Evolutionary conservation across 2,888 invertebrate species (phyloP), one percentile per base, ranked within the genome.

Genomic region (Charanyca ferruginea): DNA sequence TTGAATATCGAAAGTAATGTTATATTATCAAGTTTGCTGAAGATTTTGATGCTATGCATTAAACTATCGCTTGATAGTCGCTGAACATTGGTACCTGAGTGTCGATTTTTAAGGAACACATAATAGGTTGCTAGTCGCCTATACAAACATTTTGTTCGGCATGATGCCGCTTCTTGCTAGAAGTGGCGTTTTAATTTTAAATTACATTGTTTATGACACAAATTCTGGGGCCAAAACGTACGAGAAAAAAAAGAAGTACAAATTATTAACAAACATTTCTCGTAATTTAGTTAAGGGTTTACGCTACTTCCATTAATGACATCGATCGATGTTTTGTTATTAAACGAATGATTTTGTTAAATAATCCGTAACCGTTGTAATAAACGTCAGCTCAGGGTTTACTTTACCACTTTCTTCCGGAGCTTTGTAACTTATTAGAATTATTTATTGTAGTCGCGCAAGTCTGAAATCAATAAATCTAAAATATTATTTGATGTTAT

Each of bases 221-320:
- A 90, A 89, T 88, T 92, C 91, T 89, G 94, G 94, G 94, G 93
- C 94, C 94, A 94, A n/a, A 94, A 90, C 79, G 85, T 90, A 91
- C 93, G 93, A 91, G 91, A 90, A 90, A 85, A 88, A 88, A 85
- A 88, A 88, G 87, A 90, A 94, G 94, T 94, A 94, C 94, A 94
- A 94, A 93, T 90, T 90, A 88, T 63, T 88, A 82, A 87, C 85
- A 90, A 90, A 88, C 87, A 66, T 77, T 88, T 91, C 90, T 92
- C 90, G 90, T 91, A 87, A 89, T 92, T 93, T 89, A 91, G 90
- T 93, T 93, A 92, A 91, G 89, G 81, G 84, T 87, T 87, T 85
- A 87, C 77, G 83, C 85, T 81, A 86, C 85, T 86, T 85, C 82
- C 77, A 81, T 81, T 80, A 75, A 80, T 84, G 66, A 81, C 79